Conservation (phyloP, 2,797 vertebrate species). For the Crax fasciolata region DNA sequence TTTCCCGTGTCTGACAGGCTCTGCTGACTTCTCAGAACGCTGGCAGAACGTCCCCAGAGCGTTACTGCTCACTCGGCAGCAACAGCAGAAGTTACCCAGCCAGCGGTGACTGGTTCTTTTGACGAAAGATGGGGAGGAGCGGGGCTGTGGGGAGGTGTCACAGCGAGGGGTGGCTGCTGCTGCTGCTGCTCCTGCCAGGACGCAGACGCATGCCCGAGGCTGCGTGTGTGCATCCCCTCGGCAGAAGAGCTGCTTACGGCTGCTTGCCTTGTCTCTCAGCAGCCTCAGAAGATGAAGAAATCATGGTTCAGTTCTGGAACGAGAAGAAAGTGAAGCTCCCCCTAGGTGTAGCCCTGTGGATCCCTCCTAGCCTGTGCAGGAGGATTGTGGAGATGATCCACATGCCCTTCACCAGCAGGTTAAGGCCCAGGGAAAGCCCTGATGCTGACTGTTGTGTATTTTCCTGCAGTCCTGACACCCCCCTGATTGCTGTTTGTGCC, state of each 20-base stretch:
- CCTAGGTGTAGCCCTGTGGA: conserved; percentile 78
- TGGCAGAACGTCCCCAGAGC: neutral
- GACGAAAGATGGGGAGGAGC: neutral
- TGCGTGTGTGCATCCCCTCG: neutral
- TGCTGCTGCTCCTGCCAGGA: neutral
- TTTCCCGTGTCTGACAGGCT: conserved; percentile 12
- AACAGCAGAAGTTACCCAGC: neutral
- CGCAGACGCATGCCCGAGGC: neutral
- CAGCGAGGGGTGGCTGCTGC: neutral
- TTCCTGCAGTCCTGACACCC: neutral
- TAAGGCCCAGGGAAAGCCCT: neutral
- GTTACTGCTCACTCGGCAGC: neutral
- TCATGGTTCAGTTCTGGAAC: conserved; percentile 90
- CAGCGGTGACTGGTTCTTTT: neutral
- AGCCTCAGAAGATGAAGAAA: conserved; percentile 80
- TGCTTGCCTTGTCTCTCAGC: conserved; percentile 35
- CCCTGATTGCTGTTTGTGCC: neutral
- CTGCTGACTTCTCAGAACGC: conserved; percentile 3
- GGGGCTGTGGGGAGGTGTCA: neutral
- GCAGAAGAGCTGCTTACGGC: neutral
- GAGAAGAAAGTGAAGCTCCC: conserved; percentile 81
- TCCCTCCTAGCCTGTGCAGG: conserved; percentile 82
- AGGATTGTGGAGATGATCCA: conserved; percentile 82
- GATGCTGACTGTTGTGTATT: neutral
- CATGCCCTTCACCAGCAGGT: conserved; percentile 38